Evolutionary conservation across 1,140 invertebrate species (phyloP).

Genomic region (Panonychus citri): DNA sequence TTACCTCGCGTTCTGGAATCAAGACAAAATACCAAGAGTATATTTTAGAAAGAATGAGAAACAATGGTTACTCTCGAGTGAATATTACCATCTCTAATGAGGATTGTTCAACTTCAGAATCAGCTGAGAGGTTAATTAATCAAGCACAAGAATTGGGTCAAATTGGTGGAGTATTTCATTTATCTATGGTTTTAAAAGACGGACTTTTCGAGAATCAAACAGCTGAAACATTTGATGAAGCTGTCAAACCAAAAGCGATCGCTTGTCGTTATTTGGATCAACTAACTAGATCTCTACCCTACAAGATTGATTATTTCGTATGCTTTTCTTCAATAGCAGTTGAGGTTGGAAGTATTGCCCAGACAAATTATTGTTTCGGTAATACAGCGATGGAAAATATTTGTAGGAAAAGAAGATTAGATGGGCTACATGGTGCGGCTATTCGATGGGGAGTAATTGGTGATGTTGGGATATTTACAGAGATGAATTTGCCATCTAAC

Average conservation of each 20-base stretch:
- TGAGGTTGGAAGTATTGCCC: conserved; percentile 78
- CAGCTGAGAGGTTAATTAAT: conserved; percentile 42
- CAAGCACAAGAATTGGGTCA: conserved; percentile 39
- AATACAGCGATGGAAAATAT: conserved; percentile 91
- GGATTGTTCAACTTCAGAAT: conserved; percentile 35
- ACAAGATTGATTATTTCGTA: conserved; percentile 65
- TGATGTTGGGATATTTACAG: conserved; percentile 74
- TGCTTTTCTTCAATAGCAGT: conserved; percentile 87
- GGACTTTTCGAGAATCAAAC: conserved; percentile 68
- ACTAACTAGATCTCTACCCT: conserved; percentile 43
- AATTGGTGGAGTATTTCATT: conserved; percentile 82
- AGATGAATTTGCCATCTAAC: too few relatives aligned
- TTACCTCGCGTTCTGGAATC: conserved; percentile 66
- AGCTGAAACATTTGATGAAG: conserved; percentile 44
- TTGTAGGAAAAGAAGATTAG: conserved; percentile 51
- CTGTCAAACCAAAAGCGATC: conserved; percentile 33
- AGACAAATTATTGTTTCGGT: conserved; percentile 81
- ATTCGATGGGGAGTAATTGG: conserved; percentile 95
- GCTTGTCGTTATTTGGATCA: conserved; percentile 49
- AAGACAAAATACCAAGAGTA: conserved; percentile 55
- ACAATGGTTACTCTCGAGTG: conserved; percentile 32
- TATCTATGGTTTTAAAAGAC: conserved; percentile 63
- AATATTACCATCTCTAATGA: conserved; percentile 43
- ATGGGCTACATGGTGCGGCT: conserved; percentile 47
- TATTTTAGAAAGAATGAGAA: conserved; percentile 29